phyloP scores from a whole-genome alignment of 2,888 invertebrate species.

The Patella caerulea region DNA sequence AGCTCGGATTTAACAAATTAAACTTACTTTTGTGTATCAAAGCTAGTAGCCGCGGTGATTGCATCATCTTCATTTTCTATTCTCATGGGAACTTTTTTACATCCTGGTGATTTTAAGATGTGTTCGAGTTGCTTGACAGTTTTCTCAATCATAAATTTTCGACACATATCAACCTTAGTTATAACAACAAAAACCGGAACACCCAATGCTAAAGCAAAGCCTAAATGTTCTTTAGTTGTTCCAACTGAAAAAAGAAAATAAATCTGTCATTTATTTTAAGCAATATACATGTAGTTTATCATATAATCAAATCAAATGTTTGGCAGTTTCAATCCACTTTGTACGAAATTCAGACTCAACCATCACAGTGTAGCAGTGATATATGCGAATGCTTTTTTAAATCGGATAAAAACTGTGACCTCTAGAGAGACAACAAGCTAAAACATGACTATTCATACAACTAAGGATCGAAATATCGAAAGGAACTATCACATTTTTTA shows the following conservation, averaged over 20 bases:
- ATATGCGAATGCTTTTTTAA: too few species aligned
- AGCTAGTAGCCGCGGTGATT: constrained; percentile 81
- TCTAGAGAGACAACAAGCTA: too few species aligned
- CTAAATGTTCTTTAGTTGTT: constrained; percentile 89
- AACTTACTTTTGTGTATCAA: constrained; percentile 72
- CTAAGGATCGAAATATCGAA: too few species aligned
- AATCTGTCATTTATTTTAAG: too few species aligned
- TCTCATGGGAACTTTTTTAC: constrained; percentile 78
- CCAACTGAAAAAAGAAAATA: constrained; percentile 64
- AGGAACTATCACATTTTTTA: too few species aligned
- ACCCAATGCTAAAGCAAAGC: constrained; percentile 77
- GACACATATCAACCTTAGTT: constrained; percentile 92
- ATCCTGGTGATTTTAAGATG: constrained; percentile 79
- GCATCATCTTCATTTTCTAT: constrained; percentile 82
- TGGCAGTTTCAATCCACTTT: too few species aligned
- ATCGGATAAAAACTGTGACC: too few species aligned
- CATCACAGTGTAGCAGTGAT: too few species aligned
- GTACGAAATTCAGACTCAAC: too few species aligned
- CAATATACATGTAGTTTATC: too few species aligned
- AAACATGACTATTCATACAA: too few species aligned
- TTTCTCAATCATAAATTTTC: constrained; percentile 72
- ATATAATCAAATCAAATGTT: too few species aligned
- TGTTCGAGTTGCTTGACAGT: constrained; percentile 74
- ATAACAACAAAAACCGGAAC: constrained; percentile 93
- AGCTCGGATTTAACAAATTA: not conserved